These are phyloP conservation scores for Aleiodes testaceus DNA, from an alignment of 2,888 invertebrate genomes.

Conservation along the genomic window DNA sequence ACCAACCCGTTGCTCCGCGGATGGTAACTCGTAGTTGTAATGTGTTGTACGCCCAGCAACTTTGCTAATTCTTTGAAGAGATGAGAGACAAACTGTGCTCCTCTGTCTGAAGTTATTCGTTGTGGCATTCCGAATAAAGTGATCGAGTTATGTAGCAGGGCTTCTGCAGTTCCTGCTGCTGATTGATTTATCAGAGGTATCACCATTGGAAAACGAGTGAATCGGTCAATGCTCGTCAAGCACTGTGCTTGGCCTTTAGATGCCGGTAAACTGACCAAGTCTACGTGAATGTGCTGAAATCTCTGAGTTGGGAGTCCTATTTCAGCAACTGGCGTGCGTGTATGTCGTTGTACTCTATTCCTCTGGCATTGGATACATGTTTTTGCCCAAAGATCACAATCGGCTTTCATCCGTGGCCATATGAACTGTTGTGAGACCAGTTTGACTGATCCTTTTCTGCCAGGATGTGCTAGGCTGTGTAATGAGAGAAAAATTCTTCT, in stretches of 20 bases:
- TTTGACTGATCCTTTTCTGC: background rate
- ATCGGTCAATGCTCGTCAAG: slow-evolving; percentile 63
- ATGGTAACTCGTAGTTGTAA: slow-evolving; percentile 33
- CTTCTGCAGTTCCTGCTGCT: slow-evolving; percentile 42
- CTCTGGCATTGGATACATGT: background rate
- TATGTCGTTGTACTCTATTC: background rate
- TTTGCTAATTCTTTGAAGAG: slow-evolving; percentile 10
- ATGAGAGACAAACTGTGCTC: slow-evolving; percentile 29
- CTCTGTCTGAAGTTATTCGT: slow-evolving; percentile 23
- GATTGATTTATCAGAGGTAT: slow-evolving; percentile 49
- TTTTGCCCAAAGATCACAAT: background rate
- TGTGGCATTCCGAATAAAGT: slow-evolving; percentile 19
- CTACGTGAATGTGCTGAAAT: background rate
- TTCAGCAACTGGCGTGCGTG: no score
- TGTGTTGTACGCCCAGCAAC: slow-evolving; percentile 44
- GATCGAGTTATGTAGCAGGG: slow-evolving; percentile 28
- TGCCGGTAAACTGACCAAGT: background rate
- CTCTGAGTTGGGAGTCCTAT: background rate
- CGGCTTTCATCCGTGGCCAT: background rate
- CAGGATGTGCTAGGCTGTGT: slow-evolving; percentile 8
- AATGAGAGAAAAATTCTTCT: background rate
- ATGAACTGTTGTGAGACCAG: background rate
- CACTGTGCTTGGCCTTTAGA: slow-evolving; percentile 59
- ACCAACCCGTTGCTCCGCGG: slow-evolving; percentile 49
- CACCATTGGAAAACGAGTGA: slow-evolving; percentile 56